phyloP scores from a whole-genome alignment of 2,888 invertebrate species.

The Pristionchus exspectatus region DNA sequence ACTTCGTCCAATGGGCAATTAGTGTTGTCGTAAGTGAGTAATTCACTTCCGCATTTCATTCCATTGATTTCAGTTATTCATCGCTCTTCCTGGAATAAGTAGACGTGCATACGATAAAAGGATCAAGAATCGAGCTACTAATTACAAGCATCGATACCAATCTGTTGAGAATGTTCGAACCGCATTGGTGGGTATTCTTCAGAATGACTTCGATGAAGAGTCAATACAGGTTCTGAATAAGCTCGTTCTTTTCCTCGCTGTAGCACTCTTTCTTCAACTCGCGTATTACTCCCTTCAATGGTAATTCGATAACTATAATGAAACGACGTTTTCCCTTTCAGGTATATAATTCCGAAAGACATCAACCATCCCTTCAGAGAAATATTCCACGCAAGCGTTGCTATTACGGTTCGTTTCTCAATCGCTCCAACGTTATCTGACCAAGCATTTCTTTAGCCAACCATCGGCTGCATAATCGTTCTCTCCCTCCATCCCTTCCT shows the following conservation, averaged over 20 bases:
- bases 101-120: constrained; percentile 8
- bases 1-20: background rate
- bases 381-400: background rate
- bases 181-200: background rate
- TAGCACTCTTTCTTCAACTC: background rate
- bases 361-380: background rate
- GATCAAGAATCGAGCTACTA: background rate
- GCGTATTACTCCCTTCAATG: background rate
- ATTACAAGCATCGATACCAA: constrained; percentile 44
- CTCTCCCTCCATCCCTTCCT: constrained; percentile 9
- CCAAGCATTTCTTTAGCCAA: background rate
- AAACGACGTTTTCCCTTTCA: background rate
- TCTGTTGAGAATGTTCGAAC: constrained; percentile 46
- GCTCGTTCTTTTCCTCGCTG: constrained; percentile 5
- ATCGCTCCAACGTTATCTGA: background rate
- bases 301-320: background rate
- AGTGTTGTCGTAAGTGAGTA: background rate
- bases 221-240: background rate
- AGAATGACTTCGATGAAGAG: background rate
- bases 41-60: background rate
- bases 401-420: background rate
- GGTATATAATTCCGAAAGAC: background rate
- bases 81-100: constrained; percentile 30
- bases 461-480: constrained; percentile 19
- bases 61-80: constrained; percentile 26